Conservation (phyloP, 2,113 vertebrate species). For the Muntiacus muntjak region DNA sequence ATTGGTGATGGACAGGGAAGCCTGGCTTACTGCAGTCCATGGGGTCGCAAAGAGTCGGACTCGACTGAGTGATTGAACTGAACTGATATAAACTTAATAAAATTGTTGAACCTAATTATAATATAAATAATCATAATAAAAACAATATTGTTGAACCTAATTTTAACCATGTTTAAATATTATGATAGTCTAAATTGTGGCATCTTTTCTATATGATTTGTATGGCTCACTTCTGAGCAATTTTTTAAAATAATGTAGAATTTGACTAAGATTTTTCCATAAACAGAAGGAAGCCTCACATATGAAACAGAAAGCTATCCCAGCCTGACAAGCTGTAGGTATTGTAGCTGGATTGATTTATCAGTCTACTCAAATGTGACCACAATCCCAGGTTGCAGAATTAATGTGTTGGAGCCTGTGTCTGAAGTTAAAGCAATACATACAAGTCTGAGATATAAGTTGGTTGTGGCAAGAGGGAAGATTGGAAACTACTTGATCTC, state of each 20-base stretch:
- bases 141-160: not conserved
- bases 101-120: too few species aligned
- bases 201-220: not conserved
- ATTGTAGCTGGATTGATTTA: not conserved
- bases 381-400: not conserved
- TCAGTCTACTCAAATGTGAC: not conserved
- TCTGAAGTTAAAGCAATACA: not conserved
- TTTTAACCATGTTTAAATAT: not conserved
- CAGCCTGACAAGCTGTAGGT: not conserved
- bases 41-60: not conserved
- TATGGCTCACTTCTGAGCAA: not conserved
- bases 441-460: not conserved
- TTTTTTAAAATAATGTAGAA: not conserved
- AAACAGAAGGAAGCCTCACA: not conserved
- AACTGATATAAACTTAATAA: not conserved
- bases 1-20: not conserved
- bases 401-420: not conserved
- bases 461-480: not conserved
- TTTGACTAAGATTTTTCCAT: not conserved
- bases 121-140: not conserved
- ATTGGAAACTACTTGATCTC: not conserved
- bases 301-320: not conserved
- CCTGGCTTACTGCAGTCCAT: not conserved
- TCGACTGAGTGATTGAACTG: rapidly evolving
- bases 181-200: not conserved